Conservation (phyloP, 2,113 vertebrate species). For the Siphamia tubifer region DNA sequence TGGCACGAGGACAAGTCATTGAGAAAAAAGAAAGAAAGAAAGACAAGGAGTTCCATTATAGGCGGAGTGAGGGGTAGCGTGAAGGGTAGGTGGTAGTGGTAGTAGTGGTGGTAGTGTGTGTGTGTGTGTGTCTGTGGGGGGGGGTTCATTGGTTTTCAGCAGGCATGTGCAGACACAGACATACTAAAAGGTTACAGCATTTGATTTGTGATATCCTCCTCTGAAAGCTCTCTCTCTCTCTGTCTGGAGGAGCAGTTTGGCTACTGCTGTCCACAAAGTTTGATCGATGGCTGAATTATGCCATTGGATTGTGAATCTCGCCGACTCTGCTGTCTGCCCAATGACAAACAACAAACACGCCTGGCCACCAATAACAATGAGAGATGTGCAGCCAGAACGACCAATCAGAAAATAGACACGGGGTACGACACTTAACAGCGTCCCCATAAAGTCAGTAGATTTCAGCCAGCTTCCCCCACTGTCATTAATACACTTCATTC, state of each 20-base stretch:
- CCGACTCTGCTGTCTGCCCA: constrained; percentile 64
- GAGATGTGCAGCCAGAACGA: constrained; percentile 44
- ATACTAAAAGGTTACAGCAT: constrained; percentile 75
- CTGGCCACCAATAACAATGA: constrained; percentile 74
- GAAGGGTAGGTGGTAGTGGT: too few relatives aligned
- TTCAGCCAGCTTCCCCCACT: constrained; percentile 18
- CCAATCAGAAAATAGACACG: constrained; percentile 53
- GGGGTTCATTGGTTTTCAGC: constrained; percentile 71
- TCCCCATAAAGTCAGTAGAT: constrained; percentile 51
- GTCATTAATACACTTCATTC: constrained; percentile 44
- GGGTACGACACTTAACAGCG: constrained; percentile 17
- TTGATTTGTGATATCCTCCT: constrained; percentile 76
- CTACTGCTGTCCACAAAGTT: constrained; percentile 72
- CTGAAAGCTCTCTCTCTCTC: constrained; percentile 38
- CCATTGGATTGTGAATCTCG: constrained; percentile 65
- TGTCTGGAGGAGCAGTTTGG: constrained; percentile 59
- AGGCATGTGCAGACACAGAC: constrained; percentile 64
- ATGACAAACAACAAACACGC: constrained; percentile 70
- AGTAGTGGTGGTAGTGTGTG: too few relatives aligned
- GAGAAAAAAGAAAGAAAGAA: constrained; percentile 36
- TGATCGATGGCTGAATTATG: constrained; percentile 75
- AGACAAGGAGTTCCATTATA: constrained; percentile 5
- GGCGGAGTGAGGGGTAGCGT: constrained; percentile 14
- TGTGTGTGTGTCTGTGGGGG: too few relatives aligned
- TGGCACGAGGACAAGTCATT: background rate